These are phyloP conservation scores for Mormyrus lacerda DNA, from an alignment of 2,113 vertebrate genomes.

Conservation along the genomic window DNA sequence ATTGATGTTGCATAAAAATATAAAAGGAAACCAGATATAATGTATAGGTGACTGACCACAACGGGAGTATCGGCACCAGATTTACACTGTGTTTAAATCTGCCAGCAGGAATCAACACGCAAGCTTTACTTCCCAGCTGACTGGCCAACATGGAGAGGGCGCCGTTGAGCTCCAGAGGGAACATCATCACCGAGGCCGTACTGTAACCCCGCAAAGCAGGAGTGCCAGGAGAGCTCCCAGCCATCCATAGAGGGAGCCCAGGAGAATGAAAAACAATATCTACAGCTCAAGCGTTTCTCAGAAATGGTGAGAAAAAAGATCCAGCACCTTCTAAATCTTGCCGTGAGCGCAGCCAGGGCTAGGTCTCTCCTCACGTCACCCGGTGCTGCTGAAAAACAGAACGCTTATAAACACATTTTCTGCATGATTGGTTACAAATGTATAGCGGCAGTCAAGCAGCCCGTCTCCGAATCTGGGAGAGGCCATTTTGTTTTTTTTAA, in stretches of 20 bases:
- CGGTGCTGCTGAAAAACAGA: constrained; percentile 55
- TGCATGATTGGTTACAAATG: constrained; percentile 65
- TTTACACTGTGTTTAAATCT: background rate
- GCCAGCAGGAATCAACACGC: constrained; percentile 15
- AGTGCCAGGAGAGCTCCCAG: background rate
- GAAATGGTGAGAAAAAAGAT: background rate
- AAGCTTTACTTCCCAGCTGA: constrained; percentile 27
- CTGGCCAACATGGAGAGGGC: background rate
- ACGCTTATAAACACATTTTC: constrained; percentile 60
- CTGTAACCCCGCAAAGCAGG: background rate
- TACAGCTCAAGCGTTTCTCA: background rate
- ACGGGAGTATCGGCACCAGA: background rate
- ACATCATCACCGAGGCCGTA: background rate
- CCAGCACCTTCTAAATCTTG: constrained; percentile 53
- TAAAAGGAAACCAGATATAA: background rate
- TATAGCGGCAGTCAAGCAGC: constrained; percentile 48
- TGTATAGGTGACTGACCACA: background rate
- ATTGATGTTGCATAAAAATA: background rate
- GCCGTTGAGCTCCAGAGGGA: background rate
- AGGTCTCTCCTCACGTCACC: constrained; percentile 47
- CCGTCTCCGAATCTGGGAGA: background rate
- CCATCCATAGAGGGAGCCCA: background rate
- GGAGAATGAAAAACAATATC: background rate
- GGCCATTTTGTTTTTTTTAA: background rate
- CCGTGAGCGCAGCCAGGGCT: constrained; percentile 45